These are phyloP conservation scores for Noctuana brunneofusca DNA, from an alignment of 2,888 invertebrate species.

Conservation along the genomic window DNA sequence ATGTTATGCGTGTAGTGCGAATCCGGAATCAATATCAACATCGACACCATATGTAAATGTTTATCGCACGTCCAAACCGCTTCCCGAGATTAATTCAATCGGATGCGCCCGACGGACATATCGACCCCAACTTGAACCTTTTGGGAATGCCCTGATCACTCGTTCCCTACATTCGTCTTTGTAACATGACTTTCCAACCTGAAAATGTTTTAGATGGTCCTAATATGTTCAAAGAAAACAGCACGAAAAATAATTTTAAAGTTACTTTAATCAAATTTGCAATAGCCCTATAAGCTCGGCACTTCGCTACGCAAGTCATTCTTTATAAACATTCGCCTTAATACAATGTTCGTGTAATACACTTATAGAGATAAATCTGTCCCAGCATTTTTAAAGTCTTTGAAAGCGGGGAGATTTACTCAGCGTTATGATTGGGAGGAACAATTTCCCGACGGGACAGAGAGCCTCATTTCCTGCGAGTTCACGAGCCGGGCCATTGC, in stretches of 20 bases:
- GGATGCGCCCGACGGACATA: conserved; percentile 65
- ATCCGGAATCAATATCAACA: conserved; percentile 44
- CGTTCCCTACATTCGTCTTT: conserved; percentile 51
- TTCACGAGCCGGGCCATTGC: conserved; percentile 59
- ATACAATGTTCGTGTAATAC: conserved; percentile 59
- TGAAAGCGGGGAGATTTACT: conserved; percentile 69
- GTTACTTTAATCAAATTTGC: background rate
- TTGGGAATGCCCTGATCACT: conserved; percentile 59
- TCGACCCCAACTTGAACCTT: conserved; percentile 58
- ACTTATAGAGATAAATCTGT: conserved; percentile 66
- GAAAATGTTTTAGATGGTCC: conserved; percentile 20
- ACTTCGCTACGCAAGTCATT: conserved; percentile 39
- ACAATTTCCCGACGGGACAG: conserved; percentile 79
- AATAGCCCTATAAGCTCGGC: conserved; percentile 36
- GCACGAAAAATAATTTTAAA: background rate
- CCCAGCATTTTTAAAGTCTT: conserved; percentile 71
- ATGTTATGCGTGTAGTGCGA: conserved; percentile 37
- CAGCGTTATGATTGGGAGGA: conserved; percentile 76
- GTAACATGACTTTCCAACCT: conserved; percentile 30
- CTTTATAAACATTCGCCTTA: conserved; percentile 37
- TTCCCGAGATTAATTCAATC: conserved; percentile 76
- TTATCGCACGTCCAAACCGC: conserved; percentile 49
- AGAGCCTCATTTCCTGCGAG: conserved; percentile 77
- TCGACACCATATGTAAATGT: conserved; percentile 46
- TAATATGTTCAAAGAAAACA: background rate